Conservation (phyloP, 2,888 invertebrate genomes). For the Abscondita cerata region DNA sequence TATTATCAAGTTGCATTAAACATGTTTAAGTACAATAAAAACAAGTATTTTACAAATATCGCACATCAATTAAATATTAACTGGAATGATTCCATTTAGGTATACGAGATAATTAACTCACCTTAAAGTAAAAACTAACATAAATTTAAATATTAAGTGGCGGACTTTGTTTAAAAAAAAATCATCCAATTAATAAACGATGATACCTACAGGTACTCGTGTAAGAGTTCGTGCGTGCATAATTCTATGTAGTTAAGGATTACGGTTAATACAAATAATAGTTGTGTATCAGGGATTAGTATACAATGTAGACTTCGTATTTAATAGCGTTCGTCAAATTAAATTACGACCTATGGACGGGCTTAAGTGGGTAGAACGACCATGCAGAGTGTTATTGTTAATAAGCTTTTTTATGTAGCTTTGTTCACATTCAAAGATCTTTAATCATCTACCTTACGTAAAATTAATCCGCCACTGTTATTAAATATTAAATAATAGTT, state of each 20-base stretch:
- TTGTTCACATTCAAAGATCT: neutral
- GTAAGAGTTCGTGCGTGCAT: neutral
- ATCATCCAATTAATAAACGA: conserved; percentile 1
- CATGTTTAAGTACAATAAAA: conserved; percentile 41
- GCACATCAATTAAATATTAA: conserved; percentile 34
- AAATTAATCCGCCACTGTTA: conserved; percentile 7
- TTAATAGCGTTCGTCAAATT: neutral
- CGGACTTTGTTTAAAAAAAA: conserved; percentile 3
- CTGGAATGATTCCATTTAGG: conserved; percentile 30
- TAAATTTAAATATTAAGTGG: conserved; percentile 11
- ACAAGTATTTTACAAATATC: conserved; percentile 33
- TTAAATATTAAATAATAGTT: conserved; percentile 9
- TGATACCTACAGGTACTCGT: conserved; percentile 1
- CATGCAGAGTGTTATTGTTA: neutral
- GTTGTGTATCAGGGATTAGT: neutral
- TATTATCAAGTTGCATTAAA: conserved; percentile 49
- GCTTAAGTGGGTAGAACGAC: neutral
- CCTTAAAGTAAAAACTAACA: conserved; percentile 20
- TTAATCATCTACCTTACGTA: conserved; percentile 6
- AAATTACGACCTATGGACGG: conserved; percentile 8
- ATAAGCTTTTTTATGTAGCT: neutral
- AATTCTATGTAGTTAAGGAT: neutral
- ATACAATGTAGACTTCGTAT: conserved; percentile 6
- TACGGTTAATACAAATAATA: no score
- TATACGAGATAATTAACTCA: conserved; percentile 22